phyloP scores from a whole-genome alignment of 2,888 invertebrate genomes.

The Cetonia aurata region DNA sequence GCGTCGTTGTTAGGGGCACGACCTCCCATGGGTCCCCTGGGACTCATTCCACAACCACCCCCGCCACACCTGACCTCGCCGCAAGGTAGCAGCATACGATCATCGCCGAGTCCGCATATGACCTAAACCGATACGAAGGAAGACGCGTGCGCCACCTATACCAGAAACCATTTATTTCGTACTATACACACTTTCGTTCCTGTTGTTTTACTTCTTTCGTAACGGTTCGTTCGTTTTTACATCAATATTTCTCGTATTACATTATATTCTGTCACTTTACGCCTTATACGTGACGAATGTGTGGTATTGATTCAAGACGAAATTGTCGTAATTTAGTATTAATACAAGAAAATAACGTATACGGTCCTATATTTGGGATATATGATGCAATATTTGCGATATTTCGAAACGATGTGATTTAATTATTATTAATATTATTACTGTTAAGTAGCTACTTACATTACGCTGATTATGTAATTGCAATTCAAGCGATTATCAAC shows the following conservation, averaged over 20 bases:
- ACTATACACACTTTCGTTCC: not conserved
- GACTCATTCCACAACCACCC: conserved; percentile 66
- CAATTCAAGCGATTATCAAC: no score
- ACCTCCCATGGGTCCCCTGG: conserved; percentile 64
- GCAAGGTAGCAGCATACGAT: conserved; percentile 60
- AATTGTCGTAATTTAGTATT: not conserved
- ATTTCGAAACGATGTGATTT: conserved; percentile 32
- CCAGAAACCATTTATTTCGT: not conserved
- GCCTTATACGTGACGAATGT: no score
- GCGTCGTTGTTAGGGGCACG: conserved; percentile 68
- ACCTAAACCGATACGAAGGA: conserved; percentile 54
- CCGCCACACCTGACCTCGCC: conserved; percentile 68
- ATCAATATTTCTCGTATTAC: not conserved
- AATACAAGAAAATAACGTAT: conserved; percentile 24
- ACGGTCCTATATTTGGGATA: conserved; percentile 21
- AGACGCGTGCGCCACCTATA: conserved; percentile 9
- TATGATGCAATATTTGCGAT: conserved; percentile 26
- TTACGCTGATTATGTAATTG: conserved; percentile 10
- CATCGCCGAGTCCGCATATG: conserved; percentile 65
- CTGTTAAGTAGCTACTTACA: no score
- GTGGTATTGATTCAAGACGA: not conserved
- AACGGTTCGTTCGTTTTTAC: not conserved
- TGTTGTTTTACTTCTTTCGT: not conserved
- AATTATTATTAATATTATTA: conserved; percentile 10
- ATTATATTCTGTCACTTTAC: no score